Evolutionary conservation across 2,797 vertebrate genomes (phyloP).

Genomic region (Aplochiton taeniatus): DNA sequence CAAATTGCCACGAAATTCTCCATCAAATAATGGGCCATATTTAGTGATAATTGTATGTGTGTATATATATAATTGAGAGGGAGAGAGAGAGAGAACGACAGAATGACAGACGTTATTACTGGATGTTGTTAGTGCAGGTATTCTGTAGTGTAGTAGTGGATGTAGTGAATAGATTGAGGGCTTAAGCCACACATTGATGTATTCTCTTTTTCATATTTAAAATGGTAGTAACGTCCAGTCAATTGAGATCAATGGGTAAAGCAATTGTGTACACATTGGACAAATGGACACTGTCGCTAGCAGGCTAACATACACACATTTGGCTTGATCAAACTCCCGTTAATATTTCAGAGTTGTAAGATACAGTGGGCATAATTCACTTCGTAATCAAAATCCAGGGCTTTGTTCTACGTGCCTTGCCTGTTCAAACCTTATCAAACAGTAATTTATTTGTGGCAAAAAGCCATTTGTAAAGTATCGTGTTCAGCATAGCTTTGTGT

Average conservation of each 20-base stretch:
- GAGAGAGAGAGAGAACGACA: too few relatives aligned
- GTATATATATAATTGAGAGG: too few relatives aligned
- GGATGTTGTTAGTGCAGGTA: too few relatives aligned
- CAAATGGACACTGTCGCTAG: neutral
- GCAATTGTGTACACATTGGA: too few relatives aligned
- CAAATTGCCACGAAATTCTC: neutral
- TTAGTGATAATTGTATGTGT: neutral
- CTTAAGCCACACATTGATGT: neutral
- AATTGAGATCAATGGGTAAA: neutral
- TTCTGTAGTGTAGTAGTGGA: too few relatives aligned
- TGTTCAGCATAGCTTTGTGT: slow-evolving; percentile 50
- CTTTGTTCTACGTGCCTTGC: neutral
- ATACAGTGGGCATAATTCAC: slow-evolving; percentile 15
- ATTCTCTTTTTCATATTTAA: neutral
- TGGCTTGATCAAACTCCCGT: neutral
- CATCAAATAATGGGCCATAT: too few relatives aligned
- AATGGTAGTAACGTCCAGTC: neutral
- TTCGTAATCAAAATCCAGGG: neutral
- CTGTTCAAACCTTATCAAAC: slow-evolving; percentile 30
- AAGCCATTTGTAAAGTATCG: slow-evolving; percentile 40
- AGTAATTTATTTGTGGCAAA: slow-evolving; percentile 33
- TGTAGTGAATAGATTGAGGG: too few relatives aligned
- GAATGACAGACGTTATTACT: neutral
- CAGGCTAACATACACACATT: neutral
- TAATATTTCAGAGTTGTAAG: neutral